Evolutionary conservation across 2,113 vertebrate genomes (phyloP), one percentile per base, ranked within the genome.

Genomic region (Syngnathus scovelli): DNA sequence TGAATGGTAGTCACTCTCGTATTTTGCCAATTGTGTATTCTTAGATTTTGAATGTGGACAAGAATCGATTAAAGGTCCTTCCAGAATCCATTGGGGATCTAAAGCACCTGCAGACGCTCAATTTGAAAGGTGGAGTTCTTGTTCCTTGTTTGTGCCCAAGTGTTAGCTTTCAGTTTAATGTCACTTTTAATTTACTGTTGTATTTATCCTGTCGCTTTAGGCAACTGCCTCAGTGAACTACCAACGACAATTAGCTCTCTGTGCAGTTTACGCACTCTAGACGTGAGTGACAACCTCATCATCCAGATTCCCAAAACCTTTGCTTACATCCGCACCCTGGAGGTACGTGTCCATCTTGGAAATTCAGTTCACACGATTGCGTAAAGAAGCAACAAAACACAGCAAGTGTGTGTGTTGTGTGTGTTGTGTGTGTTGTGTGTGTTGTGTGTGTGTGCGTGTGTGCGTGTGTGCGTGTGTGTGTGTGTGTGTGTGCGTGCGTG

Each of bases 21-120:
- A 9, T 33, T 1, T 59, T 5, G 33, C 19, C 6, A 51, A 59
- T 37, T 81, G 65, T 72, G n/a, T 64, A 15, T 80, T 19, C 54
- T 64, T 79, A 99, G 97, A 95, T 99, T 69, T 85, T 99, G 63
- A 98, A 98, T 38, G 75, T 94, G 66, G 95, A 96, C 83, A 93
- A 86, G 75, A 99, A 99, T 81, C 88, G 88, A 48, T 82, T 99
- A 67, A 93, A 92, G 36, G 46, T 66, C 36, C 91, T 99, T 63
- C 96, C 97, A 0, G 89, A 88, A 37, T 94, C 95, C 62, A 83
- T 90, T 12, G 93, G 93, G 58, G 85, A 92, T 65, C 91, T 99
- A 56, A 58, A 64, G 39, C 91, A 94, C 64, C 93, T 99, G 67
- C 96, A 98, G 89, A 89, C 93, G 1, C 93, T 99, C 61, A 96